phyloP scores from a whole-genome alignment of 1,140 invertebrate genomes.

The Drosophila lacertosa region DNA sequence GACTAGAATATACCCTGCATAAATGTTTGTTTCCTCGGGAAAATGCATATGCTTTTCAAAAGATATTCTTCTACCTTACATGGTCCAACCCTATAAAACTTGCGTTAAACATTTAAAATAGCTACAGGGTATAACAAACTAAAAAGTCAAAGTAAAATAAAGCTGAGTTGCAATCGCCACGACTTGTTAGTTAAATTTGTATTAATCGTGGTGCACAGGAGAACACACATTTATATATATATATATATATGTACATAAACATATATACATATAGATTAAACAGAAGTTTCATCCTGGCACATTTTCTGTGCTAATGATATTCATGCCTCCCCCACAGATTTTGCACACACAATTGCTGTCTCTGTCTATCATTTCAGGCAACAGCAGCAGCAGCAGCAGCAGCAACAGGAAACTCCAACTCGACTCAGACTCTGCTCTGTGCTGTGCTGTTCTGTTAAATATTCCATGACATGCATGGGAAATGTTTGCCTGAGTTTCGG shows the following conservation, averaged over 20 bases:
- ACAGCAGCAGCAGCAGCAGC: constrained; percentile 19
- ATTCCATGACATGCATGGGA: constrained; percentile 44
- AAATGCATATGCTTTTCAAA: too few species aligned
- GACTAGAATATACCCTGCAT: neutral
- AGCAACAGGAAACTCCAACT: constrained; percentile 37
- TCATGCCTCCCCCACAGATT: constrained; percentile 10
- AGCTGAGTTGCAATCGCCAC: neutral
- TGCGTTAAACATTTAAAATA: neutral
- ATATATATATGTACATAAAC: neutral
- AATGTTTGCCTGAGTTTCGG: constrained; percentile 29
- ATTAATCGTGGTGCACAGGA: constrained; percentile 7
- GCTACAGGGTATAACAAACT: neutral
- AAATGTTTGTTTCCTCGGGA: neutral
- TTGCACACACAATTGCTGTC: neutral
- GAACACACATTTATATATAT: neutral
- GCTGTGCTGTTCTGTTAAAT: constrained; percentile 42
- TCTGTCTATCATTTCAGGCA: constrained; percentile 11
- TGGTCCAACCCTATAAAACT: neutral
- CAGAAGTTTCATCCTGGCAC: neutral
- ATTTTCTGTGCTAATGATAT: constrained; percentile 23
- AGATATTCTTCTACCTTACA: too few species aligned
- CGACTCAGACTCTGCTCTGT: too few species aligned
- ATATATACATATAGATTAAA: neutral
- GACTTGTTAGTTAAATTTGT: neutral
- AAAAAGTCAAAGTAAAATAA: neutral